Base-by-base conservation (phyloP, 2,113 vertebrate genomes). In the Prionailurus bengalensis region DNA sequence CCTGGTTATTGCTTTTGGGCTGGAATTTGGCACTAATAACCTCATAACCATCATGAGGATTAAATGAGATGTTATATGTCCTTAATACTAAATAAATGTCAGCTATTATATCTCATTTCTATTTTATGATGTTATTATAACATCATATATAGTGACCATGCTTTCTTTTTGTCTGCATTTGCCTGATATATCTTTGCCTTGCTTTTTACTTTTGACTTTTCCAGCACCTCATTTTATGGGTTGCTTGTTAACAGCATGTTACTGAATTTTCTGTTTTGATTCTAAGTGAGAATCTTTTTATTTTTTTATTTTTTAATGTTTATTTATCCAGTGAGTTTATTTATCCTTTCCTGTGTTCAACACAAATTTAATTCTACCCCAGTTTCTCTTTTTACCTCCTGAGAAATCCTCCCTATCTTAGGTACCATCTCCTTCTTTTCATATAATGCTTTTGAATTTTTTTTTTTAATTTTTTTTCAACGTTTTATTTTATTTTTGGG, bases 21-120 rank as follows among this genome's bases (percentile, higher is more conserved):
- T 94, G 27, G 48, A 93, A 84, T 73, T 85, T 94, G 71, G 89
- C 45, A 15, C 65, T 91, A 96, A 81, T 31, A 65, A 86, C 11
- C 33, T 92, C 33, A 73, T 63, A 76, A 36, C 51, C 81, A 70
- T 68, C 36, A 53, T 58, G 63, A 92, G 31, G 12, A 83, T 68
- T 91, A 95, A 85, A 45, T 55, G 42, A 86, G 63, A 83, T n/a
- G n/a, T 23, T 79, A 55, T 7, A 83, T 51, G n/a, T 71, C 58
- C 58, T 84, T 86, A 76, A 45, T 39, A 88, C 31, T 63, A 87
- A 85, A 65, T 27, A 66, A 88, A 89, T 53, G 48, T 82, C 9
- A 79, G 13, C 27, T 42, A 15, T 82, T 48, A 42, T 16, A 61
- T 53, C 63, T 87, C 55, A 78, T 94, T 94, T 95, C 21, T 73